Base-by-base conservation (phyloP, 2,797 vertebrate species). In the Crypturellus tataupa region DNA sequence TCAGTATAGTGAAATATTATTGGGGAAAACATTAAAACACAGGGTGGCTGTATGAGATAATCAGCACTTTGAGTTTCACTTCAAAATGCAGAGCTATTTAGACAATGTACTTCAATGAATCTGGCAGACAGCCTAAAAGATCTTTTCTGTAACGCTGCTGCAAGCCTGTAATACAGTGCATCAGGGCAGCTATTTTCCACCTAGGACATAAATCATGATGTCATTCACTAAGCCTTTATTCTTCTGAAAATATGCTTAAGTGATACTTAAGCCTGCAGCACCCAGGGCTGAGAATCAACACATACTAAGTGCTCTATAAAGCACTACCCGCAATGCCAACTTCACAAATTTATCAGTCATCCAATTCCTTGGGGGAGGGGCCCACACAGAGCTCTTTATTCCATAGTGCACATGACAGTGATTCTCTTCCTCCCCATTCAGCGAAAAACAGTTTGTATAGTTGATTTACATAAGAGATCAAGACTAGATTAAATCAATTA, bases 191-290 rank as follows among this genome's bases (percentile, higher is more conserved):
- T 85, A 49, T 91, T 96, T 95, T 80, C 87, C 71, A 88, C 37
- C 35, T 80, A 71, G 90, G 77, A 33, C 33, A 84, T 70, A 93
- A 85, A 90, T 93, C 75, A 75, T 42, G 11, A 85, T 89, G 73
- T 13, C 7, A 37, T 58, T 95, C 46, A 53, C 18, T 96, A 42
- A 84, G 55, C 14, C 55, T 81, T 92, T 94, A 70, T 78, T 93
- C 56, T 88, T 64, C n/a, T 75, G 79, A 80, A 97, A 92, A 83
- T 87, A 89, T 21, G 20, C 59, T 93, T 63, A 84, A 94, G 65
- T 1, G 12, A 47, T 73, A 58, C 55, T 83, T 90, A 88, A 92
- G 4, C 16, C 73, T 85, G 35, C 35, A 49, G 84, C 39, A 81
- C 53, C 53, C 39, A 37, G 47, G 58, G 11, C 9, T 59, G 62